Conservation (phyloP, 2,113 vertebrate species). For the Indicator indicator region DNA sequence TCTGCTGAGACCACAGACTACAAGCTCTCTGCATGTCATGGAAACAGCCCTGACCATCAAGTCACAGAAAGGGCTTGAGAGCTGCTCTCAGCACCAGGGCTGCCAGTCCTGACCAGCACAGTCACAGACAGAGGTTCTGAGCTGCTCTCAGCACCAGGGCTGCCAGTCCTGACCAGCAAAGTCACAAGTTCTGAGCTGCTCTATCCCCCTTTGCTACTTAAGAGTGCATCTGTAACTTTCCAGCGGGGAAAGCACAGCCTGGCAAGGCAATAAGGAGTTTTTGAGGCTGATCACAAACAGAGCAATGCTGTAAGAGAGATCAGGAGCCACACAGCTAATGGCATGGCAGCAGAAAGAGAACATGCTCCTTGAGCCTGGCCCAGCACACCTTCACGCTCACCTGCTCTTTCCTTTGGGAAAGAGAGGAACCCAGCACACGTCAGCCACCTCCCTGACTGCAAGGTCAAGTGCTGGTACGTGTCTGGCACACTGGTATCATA, state of each 20-base stretch:
- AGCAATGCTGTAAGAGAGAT: not conserved
- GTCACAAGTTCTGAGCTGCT: not conserved
- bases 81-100: accelerated
- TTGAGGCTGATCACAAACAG: not conserved
- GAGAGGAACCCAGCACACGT: not conserved
- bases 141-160: accelerated
- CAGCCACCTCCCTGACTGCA: not conserved
- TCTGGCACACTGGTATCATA: not conserved
- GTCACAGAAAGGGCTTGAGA: not conserved
- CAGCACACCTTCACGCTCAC: not conserved
- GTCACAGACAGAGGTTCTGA: not conserved
- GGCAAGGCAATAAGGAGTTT: not conserved
- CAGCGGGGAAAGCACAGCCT: not conserved
- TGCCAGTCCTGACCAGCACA: too few relatives aligned
- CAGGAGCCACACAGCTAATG: not conserved
- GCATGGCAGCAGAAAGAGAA: not conserved
- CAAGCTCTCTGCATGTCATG: not conserved
- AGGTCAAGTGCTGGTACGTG: not conserved
- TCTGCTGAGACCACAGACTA: not conserved
- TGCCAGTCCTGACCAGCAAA: not conserved
- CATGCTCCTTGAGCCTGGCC: not conserved
- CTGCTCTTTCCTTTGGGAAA: not conserved
- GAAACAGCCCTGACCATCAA: not conserved
- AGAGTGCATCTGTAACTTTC: not conserved
- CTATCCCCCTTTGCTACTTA: not conserved